Evolutionary conservation across 1,140 invertebrate species (phyloP).

Genomic region (Saxidomus purpurata): DNA sequence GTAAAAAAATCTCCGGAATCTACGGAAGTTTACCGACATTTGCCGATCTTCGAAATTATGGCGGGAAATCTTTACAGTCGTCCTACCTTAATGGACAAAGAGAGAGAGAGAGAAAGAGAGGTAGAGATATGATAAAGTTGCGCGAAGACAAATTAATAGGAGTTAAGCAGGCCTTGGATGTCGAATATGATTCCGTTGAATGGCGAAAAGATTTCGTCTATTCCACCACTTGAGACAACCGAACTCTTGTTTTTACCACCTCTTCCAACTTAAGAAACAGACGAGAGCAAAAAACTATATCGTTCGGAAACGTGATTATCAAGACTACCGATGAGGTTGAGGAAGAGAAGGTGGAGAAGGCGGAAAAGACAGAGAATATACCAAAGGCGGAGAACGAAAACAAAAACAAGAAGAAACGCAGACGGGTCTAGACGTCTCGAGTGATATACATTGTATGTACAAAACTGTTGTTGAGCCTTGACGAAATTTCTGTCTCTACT

Average conservation of each 20-base stretch:
- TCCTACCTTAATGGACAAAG: constrained; percentile 36
- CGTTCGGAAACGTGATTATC: not conserved
- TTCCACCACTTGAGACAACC: not conserved
- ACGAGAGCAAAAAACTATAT: not conserved
- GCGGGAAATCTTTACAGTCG: too few relatives aligned
- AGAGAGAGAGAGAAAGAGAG: too few relatives aligned
- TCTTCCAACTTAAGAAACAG: not conserved
- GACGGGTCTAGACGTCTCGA: too few relatives aligned
- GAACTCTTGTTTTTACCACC: not conserved
- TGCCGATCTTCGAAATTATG: too few relatives aligned
- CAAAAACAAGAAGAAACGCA: too few relatives aligned
- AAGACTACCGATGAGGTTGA: constrained; percentile 11
- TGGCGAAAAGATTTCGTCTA: not conserved
- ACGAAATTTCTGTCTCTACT: too few relatives aligned
- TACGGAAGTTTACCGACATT: too few relatives aligned
- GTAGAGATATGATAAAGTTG: constrained; percentile 1
- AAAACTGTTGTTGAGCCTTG: too few relatives aligned
- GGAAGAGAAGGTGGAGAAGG: not conserved
- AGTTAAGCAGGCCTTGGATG: not conserved
- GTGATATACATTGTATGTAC: too few relatives aligned
- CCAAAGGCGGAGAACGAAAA: not conserved
- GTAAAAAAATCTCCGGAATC: too few relatives aligned
- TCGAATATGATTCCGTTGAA: not conserved
- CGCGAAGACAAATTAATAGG: not conserved
- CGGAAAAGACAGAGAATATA: not conserved